phyloP scores from a whole-genome alignment of 1,140 invertebrate genomes.

The Xylocopa sonorina region DNA sequence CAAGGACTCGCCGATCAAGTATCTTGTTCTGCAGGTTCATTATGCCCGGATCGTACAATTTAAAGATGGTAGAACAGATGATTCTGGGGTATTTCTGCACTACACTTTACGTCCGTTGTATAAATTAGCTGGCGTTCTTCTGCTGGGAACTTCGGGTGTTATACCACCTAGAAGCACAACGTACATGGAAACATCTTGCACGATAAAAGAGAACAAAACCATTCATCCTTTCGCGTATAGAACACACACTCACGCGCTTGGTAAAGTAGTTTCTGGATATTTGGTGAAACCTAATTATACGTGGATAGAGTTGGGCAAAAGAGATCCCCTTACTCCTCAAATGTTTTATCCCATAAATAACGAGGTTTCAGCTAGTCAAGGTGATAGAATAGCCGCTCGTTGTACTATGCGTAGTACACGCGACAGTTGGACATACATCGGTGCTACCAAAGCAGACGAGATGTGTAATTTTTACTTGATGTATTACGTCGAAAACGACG shows the following conservation, averaged over 20 bases:
- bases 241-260: constrained; percentile 95
- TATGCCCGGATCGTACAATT: constrained; percentile 91
- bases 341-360: constrained; percentile 97
- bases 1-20: constrained; percentile 87
- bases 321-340: constrained; percentile 95
- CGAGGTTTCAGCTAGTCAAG: constrained; percentile 83
- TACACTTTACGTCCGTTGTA: constrained; percentile 88
- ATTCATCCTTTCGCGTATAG: constrained; percentile 97
- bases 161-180: constrained; percentile 88
- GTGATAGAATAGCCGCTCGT: constrained; percentile 92
- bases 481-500: constrained; percentile 96
- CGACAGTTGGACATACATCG: constrained; percentile 87
- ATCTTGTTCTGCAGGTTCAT: constrained; percentile 96
- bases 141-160: constrained; percentile 91
- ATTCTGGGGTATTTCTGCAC: constrained; percentile 90
- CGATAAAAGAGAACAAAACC: constrained; percentile 89
- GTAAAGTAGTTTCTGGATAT: constrained; percentile 94
- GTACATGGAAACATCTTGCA: constrained; percentile 94
- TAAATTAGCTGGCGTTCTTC: constrained; percentile 93
- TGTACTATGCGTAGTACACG: constrained; percentile 94
- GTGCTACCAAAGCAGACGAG: constrained; percentile 95
- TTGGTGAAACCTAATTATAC: constrained; percentile 86
- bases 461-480: constrained; percentile 99
- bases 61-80: constrained; percentile 88
- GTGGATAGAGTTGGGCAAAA: constrained; percentile 94